Evolutionary conservation across 23 tunicate genomes (phyloP).

Genomic region (Trididemnum nubilum): DNA sequence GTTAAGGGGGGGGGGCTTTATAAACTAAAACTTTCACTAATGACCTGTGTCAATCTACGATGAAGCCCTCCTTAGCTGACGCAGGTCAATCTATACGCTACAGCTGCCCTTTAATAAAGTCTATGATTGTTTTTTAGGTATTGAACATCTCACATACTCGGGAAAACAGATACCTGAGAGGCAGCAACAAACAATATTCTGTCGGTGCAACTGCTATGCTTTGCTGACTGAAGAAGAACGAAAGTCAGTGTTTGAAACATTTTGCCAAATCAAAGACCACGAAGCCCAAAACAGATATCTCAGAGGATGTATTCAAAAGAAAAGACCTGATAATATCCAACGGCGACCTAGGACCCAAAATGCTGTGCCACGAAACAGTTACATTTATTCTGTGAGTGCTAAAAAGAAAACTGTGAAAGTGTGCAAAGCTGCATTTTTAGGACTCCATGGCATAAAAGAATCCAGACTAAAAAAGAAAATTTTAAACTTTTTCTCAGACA

Average conservation of each 20-base stretch:
- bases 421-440: slow-evolving; percentile 30
- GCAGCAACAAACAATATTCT: background rate
- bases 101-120: too few relatives aligned
- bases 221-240: slow-evolving; percentile 1
- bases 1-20: too few relatives aligned
- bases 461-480: slow-evolving; percentile 21
- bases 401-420: background rate
- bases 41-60: too few relatives aligned
- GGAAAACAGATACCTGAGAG: slow-evolving; percentile 3
- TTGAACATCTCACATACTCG: slow-evolving; percentile 1
- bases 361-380: slow-evolving; percentile 5
- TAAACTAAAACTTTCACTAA: too few relatives aligned
- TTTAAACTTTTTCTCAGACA: slow-evolving; percentile 8
- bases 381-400: background rate
- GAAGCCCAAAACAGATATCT: slow-evolving; percentile 3
- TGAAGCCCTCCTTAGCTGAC: too few relatives aligned
- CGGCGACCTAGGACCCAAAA: slow-evolving; percentile 5
- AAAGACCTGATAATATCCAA: background rate
- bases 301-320: background rate
- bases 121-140: slow-evolving; percentile 30
- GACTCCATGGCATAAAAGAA: slow-evolving; percentile 21
- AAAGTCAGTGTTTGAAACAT: background rate
- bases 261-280: slow-evolving; percentile 5
- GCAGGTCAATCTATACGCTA: too few relatives aligned
- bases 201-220: slow-evolving; percentile 6